phyloP scores from a whole-genome alignment of 2,888 invertebrate genomes.

The Emmelina monodactyla region DNA sequence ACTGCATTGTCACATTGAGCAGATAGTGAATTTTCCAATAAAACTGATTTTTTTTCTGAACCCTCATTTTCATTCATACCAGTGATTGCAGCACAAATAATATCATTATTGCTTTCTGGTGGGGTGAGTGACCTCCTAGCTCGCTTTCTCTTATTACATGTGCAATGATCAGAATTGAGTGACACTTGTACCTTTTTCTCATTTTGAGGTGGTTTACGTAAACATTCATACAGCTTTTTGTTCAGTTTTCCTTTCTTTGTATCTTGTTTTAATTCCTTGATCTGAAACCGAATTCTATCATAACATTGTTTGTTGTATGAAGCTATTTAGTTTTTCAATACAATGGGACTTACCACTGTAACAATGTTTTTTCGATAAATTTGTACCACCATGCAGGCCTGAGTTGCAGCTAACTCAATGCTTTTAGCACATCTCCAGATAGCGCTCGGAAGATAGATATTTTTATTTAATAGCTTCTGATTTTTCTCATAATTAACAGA shows the following conservation, averaged over 20 bases:
- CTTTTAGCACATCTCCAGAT: conserved; percentile 55
- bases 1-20: too few relatives aligned
- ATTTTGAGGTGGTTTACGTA: conserved; percentile 34
- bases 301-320: too few relatives aligned
- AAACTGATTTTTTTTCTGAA: too few relatives aligned
- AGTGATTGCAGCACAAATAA: not conserved
- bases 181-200: conserved; percentile 39
- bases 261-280: conserved; percentile 42
- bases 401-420: conserved; percentile 49
- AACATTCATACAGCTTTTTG: conserved; percentile 37
- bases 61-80: too few relatives aligned
- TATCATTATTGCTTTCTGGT: not conserved
- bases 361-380: conserved; percentile 46
- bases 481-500: conserved; percentile 48
- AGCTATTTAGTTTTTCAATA: too few relatives aligned
- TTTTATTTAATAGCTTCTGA: conserved; percentile 42
- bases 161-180: conserved; percentile 35
- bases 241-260: conserved; percentile 41
- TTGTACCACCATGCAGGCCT: conserved; percentile 49
- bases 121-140: conserved; percentile 18
- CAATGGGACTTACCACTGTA: conserved; percentile 30
- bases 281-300: too few relatives aligned
- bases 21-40: too few relatives aligned
- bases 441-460: conserved; percentile 49
- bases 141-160: conserved; percentile 30